These are phyloP conservation scores for Sinocyclocheilus rhinocerous DNA, from an alignment of 2,113 vertebrate genomes.

Conservation along the genomic window DNA sequence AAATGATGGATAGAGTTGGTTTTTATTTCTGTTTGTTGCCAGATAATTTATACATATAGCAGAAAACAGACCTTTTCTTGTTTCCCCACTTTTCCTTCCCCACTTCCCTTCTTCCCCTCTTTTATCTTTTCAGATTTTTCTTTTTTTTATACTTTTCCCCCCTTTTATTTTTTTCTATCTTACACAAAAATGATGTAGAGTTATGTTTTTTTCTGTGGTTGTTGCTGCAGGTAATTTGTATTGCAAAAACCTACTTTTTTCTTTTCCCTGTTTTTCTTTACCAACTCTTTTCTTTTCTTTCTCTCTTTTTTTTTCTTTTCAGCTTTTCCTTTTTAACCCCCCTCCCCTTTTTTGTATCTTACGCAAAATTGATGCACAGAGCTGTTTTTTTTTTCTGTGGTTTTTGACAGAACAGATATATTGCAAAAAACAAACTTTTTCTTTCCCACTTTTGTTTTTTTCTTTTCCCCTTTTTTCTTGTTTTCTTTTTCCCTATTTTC, in stretches of 20 bases:
- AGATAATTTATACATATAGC: not conserved
- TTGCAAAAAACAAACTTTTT: not conserved
- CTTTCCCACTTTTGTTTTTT: too few species aligned
- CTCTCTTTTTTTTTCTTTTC: too few species aligned
- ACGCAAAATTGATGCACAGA: slow-evolving; percentile 23
- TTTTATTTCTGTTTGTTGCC: not conserved
- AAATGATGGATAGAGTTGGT: not conserved
- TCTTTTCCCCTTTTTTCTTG: too few species aligned
- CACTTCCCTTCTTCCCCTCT: too few species aligned
- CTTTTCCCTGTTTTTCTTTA: too few species aligned
- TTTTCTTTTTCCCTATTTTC: too few species aligned
- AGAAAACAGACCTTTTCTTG: not conserved
- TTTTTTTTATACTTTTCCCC: too few species aligned
- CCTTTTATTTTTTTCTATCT: not conserved
- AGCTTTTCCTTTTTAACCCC: too few species aligned
- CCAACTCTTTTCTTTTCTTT: too few species aligned
- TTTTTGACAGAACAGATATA: not conserved
- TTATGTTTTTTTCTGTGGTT: not conserved
- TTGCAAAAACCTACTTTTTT: too few species aligned
- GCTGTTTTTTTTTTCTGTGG: not conserved
- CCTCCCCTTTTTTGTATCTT: not conserved
- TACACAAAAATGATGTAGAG: slow-evolving; percentile 23
- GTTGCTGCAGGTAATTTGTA: not conserved
- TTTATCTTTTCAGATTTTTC: too few species aligned
- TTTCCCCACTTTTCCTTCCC: too few species aligned